Evolutionary conservation across 2,888 invertebrate species (phyloP).

Genomic region (Drosophila merina): DNA sequence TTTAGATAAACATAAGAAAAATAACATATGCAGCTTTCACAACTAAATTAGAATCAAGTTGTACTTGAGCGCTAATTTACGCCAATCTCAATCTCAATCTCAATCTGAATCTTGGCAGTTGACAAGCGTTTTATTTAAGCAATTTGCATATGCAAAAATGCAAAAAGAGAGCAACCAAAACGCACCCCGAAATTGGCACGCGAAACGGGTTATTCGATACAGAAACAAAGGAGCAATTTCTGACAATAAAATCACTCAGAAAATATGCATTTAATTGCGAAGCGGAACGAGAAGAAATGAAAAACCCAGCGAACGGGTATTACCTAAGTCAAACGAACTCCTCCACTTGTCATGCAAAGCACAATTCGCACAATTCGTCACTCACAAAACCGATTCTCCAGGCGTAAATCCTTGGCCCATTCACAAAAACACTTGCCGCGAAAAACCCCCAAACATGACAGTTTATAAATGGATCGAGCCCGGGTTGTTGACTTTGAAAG

Average conservation of each 20-base stretch:
- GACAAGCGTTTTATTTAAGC: conserved; percentile 48
- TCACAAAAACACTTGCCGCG: conserved; percentile 37
- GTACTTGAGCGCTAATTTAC: conserved; percentile 73
- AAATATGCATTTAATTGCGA: conserved; percentile 2
- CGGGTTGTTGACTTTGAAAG: conserved; percentile 43
- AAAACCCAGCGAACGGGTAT: conserved; percentile 37
- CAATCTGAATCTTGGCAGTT: conserved; percentile 22
- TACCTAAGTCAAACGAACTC: conserved; percentile 30
- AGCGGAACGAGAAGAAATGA: conserved; percentile 21
- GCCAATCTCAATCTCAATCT: conserved; percentile 40
- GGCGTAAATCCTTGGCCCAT: conserved; percentile 37
- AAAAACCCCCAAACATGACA: conserved; percentile 27
- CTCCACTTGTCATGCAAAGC: conserved; percentile 51
- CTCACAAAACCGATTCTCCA: conserved; percentile 12
- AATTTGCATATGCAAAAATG: conserved; percentile 67
- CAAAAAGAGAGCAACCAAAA: conserved; percentile 35
- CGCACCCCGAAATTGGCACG: conserved; percentile 30
- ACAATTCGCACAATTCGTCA: conserved; percentile 14
- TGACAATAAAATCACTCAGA: conserved; percentile 16
- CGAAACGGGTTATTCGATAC: conserved; percentile 21
- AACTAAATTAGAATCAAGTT: conserved; percentile 64
- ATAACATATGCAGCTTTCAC: conserved; percentile 33
- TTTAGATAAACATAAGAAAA: conserved; percentile 34
- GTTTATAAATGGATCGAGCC: conserved; percentile 32
- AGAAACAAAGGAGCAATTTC: conserved; percentile 19